Evolutionary conservation across 1,140 invertebrate genomes (phyloP).

Genomic region (Heliconius himera): DNA sequence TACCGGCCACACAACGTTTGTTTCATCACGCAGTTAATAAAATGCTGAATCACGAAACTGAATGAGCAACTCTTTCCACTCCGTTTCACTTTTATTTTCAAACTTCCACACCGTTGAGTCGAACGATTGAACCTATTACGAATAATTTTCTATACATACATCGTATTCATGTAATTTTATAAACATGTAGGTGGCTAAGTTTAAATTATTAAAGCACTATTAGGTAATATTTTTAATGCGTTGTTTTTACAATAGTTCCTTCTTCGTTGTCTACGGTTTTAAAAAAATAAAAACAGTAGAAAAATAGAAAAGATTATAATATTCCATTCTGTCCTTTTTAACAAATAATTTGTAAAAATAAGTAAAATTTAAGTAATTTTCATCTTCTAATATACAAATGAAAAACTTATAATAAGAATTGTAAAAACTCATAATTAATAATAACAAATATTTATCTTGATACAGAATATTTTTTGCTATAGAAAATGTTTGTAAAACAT

Average conservation of each 20-base stretch:
- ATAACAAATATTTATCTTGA: too few relatives aligned
- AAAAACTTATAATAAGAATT: not conserved
- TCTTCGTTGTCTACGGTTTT: not conserved
- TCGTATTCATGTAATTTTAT: conserved; percentile 5
- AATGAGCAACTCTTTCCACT: conserved; percentile 64
- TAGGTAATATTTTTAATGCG: not conserved
- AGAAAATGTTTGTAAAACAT: not conserved
- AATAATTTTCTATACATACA: conserved; percentile 49
- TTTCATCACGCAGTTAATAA: conserved; percentile 54
- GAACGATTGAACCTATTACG: conserved; percentile 58
- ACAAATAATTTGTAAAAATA: too few relatives aligned
- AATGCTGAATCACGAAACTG: conserved; percentile 61
- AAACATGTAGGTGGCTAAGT: not conserved
- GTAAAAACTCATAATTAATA: not conserved
- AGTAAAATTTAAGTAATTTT: too few relatives aligned
- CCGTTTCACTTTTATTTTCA: conserved; percentile 69
- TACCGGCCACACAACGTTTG: conserved; percentile 27
- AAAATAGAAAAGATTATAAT: too few relatives aligned
- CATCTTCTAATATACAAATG: not conserved
- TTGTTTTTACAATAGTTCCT: not conserved
- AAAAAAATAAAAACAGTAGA: not conserved
- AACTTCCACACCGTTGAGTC: conserved; percentile 63
- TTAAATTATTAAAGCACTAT: not conserved
- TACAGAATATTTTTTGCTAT: too few relatives aligned
- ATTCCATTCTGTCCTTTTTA: too few relatives aligned